Evolutionary conservation across 1,140 invertebrate genomes (phyloP), one percentile per base, ranked within the genome.

Genomic region (Thaumatotibia leucotreta): DNA sequence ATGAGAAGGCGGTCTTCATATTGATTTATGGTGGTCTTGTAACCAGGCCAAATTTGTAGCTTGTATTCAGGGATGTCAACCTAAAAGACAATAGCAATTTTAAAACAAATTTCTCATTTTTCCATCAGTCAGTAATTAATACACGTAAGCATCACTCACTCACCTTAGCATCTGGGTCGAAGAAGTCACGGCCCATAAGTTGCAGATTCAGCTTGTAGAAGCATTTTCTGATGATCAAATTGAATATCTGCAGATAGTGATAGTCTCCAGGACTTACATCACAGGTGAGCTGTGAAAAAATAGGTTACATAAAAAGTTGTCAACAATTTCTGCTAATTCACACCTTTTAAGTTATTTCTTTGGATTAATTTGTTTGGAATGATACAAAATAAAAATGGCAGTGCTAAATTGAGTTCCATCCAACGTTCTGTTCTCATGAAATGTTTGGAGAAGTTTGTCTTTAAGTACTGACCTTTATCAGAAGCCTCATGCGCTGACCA

Each of bases 161-260:
- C 89, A 95, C 94, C 85, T 93, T 94, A 9, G 92, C 92, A 3
- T 72, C 64, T 0, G 94, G 92, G 89, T 97, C 96, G 79, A 93
- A 98, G 74, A 95, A 97, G 83, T 98, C 95, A 20, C 96, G 88
- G 0, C 95, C 95, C 29, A 98, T 92, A 5, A 95, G 84, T 80
- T 96, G 92, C 0, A 96, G 77, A 0, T 95, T 83, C 4, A 96
- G 82, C 11, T 92, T 74, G 0, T 88, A 91, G 71, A 96, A 93
- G 67, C 94, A 95, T 76, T 95, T 95, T 6, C 95, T 87, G 68
- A 97, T 92, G 9, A 97, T 92, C 4, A 96, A 93, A 73, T 97
- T 97, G 45, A 96, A 95, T 0, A 97, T 88, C 71, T 96, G 95
- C 1, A 96, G 92, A 69, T 93, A 93, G 63, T 92, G 91, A 63